Evolutionary conservation across 2,888 invertebrate species (phyloP), one percentile per base, ranked within the genome.

Genomic region (Listrodromus nycthemerus): DNA sequence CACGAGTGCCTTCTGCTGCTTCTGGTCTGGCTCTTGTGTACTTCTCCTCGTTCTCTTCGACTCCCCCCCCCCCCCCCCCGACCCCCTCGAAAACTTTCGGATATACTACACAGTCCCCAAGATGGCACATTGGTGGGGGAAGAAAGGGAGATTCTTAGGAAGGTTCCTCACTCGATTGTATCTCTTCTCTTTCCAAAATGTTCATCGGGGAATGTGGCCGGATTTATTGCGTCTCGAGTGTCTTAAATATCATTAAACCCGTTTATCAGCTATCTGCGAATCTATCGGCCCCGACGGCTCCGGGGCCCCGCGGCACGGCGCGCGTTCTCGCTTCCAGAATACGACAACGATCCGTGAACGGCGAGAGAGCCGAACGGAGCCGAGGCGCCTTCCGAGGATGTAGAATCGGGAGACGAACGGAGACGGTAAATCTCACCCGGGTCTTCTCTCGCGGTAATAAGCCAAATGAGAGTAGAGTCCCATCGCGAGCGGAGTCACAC

Each of bases 211-310:
- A 87, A 88, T 87, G 86, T 86, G 86, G 84, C 80, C 82, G 86
- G 86, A 85, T 87, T 87, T 86, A 87, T 87, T 88, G 86, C 87
- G 85, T 78, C 87, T 84, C 84, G 76, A 84, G 85, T 87, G 86
- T 86, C 87, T 88, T 87, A 87, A 87, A 88, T 88, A 88, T 88
- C 87, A 86, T 87, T 87, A 87, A 86, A 86, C 86, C 86, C 81
- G 85, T 85, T 87, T 86, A 87, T 87, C 86, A 86, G 87, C 82
- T 87, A 87, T 87, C 86, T 83, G 86, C 80, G 63, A 84, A 85
- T 86, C 86, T 86, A 86, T 86, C 85, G 85, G 75, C 61, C 33
- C 61, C 71, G 61, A 24, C 78, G 24, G 50, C 61, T 58, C 58
- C 27, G 66, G 52, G 58, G 19, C 45, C 45, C 45, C 45, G 50